A percentile compares a stretch with the other conserved stretches of the same genome.
phyloP scores from a whole-genome alignment of 2,888 invertebrate genomes.

The Cetonia aurata region DNA sequence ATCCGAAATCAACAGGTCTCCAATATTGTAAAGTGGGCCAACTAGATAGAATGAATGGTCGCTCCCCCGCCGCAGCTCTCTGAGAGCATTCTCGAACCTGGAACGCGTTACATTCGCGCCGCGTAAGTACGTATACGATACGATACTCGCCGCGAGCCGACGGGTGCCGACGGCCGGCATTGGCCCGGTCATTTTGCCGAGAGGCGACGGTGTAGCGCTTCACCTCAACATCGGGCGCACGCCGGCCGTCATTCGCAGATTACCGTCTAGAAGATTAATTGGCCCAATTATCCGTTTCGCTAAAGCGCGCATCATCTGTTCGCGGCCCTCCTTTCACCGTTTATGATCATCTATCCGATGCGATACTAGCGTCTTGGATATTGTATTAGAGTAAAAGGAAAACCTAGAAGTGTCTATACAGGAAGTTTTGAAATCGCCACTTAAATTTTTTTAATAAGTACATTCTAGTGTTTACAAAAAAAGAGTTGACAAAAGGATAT shows the following conservation, averaged over 20 bases:
- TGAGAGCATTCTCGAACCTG: conserved; percentile 8
- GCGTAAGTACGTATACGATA: too few species aligned
- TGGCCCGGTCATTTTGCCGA: too few species aligned
- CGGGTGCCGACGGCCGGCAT: too few species aligned
- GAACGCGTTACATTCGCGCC: not conserved
- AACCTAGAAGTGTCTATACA: too few species aligned
- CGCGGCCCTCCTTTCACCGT: conserved; percentile 1
- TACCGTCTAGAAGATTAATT: conserved; percentile 53
- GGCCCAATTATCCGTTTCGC: conserved; percentile 48
- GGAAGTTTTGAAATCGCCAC: too few species aligned
- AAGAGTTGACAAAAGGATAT: too few species aligned
- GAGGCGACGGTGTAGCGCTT: conserved; percentile 26
- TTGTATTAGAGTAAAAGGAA: too few species aligned
- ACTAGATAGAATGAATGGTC: not conserved
- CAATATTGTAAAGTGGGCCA: conserved; percentile 43
- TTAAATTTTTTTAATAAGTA: too few species aligned
- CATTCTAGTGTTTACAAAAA: too few species aligned
- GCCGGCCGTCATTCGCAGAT: conserved; percentile 52
- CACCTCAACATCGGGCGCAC: conserved; percentile 32
- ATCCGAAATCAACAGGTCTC: conserved; percentile 46
- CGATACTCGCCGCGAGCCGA: not conserved
- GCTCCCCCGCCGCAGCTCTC: conserved; percentile 18
- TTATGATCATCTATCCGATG: too few species aligned
- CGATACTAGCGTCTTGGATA: not conserved
- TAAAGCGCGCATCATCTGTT: conserved; percentile 29